Base-by-base conservation (phyloP, 2,797 vertebrate species). In the Harpagifer antarcticus region DNA sequence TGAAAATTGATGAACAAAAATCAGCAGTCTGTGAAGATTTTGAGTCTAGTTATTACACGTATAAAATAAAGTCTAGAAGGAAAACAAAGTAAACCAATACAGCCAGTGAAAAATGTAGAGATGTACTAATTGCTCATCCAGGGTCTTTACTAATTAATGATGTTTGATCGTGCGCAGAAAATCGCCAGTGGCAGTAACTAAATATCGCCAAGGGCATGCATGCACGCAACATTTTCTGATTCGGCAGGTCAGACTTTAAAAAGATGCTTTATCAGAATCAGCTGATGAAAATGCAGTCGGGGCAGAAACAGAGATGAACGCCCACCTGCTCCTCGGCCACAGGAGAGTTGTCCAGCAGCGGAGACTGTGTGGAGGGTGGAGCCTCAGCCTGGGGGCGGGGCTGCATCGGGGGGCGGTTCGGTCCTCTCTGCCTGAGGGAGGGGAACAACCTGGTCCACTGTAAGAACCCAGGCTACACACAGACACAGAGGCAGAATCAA, bases 321-420 rank as follows among this genome's bases (percentile, higher is more conserved):
- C 91, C 87, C 90, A 98, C 98, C 96, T 99, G 98, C 53, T 99
- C 97, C 90, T 99, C 98, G 58, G 96, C 96, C 70, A 97, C 95
- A 33, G 91, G 87, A 17, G 88, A 80, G 81, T 89, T 89, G 72
- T 94, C 92, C 37, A 74, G 23, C 0, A 77, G 67, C 0, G 89
- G 89, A 3, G 87, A 76, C 82, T 88, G 96, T 55, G 45, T 93
- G 68, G 93, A 93, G 53, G 95, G 93, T 45, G 96, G 96, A 0
- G 93, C 85, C 45, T 95, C 95, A 56, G 75, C 81, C 79, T 84
- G 88, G 23, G 91, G 95, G 14, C 67, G 90, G 40, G 94, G 94
- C 81, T 95, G 95, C 16, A 91, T 91, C 14, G 92, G 94, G 54
- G 94, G 90, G 44, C 92, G 94, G 7, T 95, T 92, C 47, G 95